Evolutionary conservation across 1,140 invertebrate species (phyloP).

Genomic region (Macrocentrus cingulum): DNA sequence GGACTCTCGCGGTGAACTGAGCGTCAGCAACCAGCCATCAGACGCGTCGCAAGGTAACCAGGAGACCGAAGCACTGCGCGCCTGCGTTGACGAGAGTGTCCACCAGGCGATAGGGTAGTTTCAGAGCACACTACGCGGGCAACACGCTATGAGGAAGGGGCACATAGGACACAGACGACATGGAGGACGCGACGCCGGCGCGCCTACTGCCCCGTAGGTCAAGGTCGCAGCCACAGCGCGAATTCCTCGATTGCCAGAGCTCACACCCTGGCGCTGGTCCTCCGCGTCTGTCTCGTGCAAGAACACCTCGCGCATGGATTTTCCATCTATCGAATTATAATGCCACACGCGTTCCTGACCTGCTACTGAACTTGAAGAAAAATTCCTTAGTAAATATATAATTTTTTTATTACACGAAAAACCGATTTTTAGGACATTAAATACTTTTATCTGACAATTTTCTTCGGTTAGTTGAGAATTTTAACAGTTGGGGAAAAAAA

Average conservation of each 20-base stretch:
- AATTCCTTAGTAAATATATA: too few relatives aligned
- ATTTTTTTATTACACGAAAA: too few relatives aligned
- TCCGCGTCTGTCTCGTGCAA: constrained; percentile 11
- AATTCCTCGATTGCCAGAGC: constrained; percentile 6
- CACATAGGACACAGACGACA: constrained; percentile 21
- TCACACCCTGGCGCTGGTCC: constrained; percentile 26
- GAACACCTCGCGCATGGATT: constrained; percentile 41
- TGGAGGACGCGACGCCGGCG: constrained; percentile 53
- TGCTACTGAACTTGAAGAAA: not conserved
- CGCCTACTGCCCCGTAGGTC: constrained; percentile 52
- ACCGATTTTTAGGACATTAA: too few relatives aligned
- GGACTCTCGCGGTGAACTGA: constrained; percentile 29
- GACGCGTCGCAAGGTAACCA: constrained; percentile 29
- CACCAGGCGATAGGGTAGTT: not conserved
- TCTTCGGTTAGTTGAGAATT: too few relatives aligned
- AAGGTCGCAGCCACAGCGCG: constrained; percentile 41
- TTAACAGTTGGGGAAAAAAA: too few relatives aligned
- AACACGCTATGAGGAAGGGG: not conserved
- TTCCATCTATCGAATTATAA: too few relatives aligned
- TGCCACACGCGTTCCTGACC: not conserved
- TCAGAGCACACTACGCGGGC: constrained; percentile 1
- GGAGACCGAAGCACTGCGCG: constrained; percentile 22
- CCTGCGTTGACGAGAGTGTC: not conserved
- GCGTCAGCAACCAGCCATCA: constrained; percentile 6
- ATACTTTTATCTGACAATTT: too few relatives aligned